Base-by-base conservation (phyloP, 64 coral and sea anemone species). In the Porites lutea region DNA sequence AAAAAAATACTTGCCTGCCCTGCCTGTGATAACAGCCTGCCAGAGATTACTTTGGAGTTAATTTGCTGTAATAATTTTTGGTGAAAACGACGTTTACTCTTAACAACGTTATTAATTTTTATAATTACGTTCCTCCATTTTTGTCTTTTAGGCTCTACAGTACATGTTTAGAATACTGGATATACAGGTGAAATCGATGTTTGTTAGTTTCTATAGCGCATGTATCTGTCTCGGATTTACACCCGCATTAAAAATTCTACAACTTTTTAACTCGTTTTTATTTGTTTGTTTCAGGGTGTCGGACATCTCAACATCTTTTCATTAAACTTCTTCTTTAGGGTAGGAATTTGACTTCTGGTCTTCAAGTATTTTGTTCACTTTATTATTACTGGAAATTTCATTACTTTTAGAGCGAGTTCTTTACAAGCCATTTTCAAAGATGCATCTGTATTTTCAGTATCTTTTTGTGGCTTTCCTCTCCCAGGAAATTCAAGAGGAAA, bases 251-350 rank as follows among this genome's bases (percentile, higher is more conserved):
- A 55, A 7, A 55, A 37, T 37, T 37, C 27, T 0, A 37, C 27
- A 37, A 0, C 27, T 37, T 37, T 37, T 37, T 37, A 21, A 57
- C 48, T 48, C 8, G 10, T 52, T 79, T 75, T 22, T 58, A 65
- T 57, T 61, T 74, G 78, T 78, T 27, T 8, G 61, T 90, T 88
- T 13, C 18, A 99, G 97, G 92, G 78, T 48, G 71, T 94, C 6
- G 97, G 97, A 20, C 60, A 89, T 66, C 74, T 99, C 19, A 99
- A 99, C 52, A 96, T 96, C 58, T 99, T 99, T 69, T 79, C 97
- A 19, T 74, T 99, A 16, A 99, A 99, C 84, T 99, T 88, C 88
- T 99, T 99, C 85, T 99, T 99, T 87, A 89, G 97, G 88, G 97
- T 99, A 79, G 96, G 97, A 86, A 16, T 58, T 48, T 19, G 13